phyloP scores from a whole-genome alignment of 2,797 vertebrate genomes.

The Clarias pachynema region DNA sequence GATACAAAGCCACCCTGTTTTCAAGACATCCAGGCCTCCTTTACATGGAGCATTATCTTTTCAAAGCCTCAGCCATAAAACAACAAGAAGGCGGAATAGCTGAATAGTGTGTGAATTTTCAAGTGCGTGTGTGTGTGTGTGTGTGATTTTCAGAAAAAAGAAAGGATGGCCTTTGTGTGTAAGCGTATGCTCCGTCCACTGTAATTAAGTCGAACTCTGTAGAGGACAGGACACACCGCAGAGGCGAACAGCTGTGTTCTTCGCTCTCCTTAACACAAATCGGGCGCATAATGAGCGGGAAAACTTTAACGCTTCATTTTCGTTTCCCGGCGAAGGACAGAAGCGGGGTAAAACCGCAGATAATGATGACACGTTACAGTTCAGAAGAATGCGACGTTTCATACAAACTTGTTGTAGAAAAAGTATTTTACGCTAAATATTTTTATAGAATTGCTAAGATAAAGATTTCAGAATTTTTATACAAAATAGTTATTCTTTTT shows the following conservation, averaged over 20 bases:
- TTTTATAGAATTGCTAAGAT: background rate
- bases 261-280: conserved; percentile 59
- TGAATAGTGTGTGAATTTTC: conserved; percentile 47
- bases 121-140: conserved; percentile 41
- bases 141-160: conserved; percentile 19
- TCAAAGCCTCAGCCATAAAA: conserved; percentile 62
- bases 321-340: background rate
- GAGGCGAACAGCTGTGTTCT: conserved; percentile 72
- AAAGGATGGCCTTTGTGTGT: conserved; percentile 47
- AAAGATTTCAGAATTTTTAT: background rate
- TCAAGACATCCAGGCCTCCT: conserved; percentile 42
- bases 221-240: conserved; percentile 59
- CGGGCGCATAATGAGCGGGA: conserved; percentile 43
- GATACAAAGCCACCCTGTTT: conserved; percentile 52
- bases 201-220: conserved; percentile 73
- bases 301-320: background rate
- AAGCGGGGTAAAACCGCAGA: background rate
- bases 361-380: background rate
- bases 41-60: conserved; percentile 59
- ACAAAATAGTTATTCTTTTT: background rate
- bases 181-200: conserved; percentile 65
- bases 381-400: background rate
- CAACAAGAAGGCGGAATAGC: conserved; percentile 46
- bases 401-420: background rate
- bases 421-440: background rate